Conservation (phyloP, 1,140 invertebrate genomes). For the Meteorus sp. region DNA sequence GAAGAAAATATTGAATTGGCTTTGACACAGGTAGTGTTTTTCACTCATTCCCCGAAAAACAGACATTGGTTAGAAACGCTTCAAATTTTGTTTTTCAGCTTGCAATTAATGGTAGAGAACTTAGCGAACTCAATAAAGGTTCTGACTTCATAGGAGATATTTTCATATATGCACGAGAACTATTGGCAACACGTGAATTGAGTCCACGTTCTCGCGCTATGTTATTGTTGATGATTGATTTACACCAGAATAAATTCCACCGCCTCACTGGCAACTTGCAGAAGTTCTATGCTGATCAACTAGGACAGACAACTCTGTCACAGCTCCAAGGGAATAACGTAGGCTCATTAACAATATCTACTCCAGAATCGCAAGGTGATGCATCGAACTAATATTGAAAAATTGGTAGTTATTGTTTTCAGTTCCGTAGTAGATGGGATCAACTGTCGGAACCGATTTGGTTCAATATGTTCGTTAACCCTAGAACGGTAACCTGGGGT, state of each 20-base stretch:
- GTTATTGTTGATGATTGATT: slow-evolving; percentile 11
- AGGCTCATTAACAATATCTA: background rate
- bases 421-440: too few species aligned
- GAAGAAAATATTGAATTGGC: slow-evolving; percentile 20
- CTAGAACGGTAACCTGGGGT: too few species aligned
- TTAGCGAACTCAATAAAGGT: background rate
- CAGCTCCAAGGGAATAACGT: background rate
- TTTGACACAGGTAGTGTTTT: background rate
- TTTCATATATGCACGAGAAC: slow-evolving; percentile 12
- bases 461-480: too few species aligned
- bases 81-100: slow-evolving; percentile 2
- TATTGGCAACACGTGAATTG: slow-evolving; percentile 12
- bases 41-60: background rate
- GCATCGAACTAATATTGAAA: background rate
- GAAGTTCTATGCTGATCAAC: slow-evolving; percentile 17
- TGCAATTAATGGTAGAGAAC: slow-evolving; percentile 11
- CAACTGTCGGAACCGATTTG: too few species aligned
- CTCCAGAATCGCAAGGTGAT: background rate
- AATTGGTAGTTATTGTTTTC: too few species aligned
- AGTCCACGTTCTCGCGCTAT: slow-evolving; percentile 10
- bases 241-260: slow-evolving; percentile 2
- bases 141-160: background rate
- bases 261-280: slow-evolving; percentile 3
- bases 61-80: background rate
- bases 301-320: background rate